Evolutionary conservation across 2,888 invertebrate species (phyloP).

Genomic region (Carpatolechia fugitivella): DNA sequence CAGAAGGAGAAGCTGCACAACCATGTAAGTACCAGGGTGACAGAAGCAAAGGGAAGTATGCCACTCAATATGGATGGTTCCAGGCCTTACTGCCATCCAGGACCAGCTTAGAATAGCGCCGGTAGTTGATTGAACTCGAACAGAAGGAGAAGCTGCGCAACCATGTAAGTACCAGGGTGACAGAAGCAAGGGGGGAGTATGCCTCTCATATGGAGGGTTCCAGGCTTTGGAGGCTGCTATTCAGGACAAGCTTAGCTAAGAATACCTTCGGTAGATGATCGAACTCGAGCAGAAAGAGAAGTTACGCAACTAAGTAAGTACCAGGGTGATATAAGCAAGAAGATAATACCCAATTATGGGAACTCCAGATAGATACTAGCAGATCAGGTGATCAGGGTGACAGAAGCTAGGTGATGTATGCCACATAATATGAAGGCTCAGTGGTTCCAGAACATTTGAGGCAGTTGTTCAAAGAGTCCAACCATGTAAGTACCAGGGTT

Average conservation of each 20-base stretch:
- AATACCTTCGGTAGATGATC: slow-evolving; percentile 85
- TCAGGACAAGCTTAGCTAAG: slow-evolving; percentile 77
- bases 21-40: slow-evolving; percentile 81
- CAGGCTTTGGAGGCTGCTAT: slow-evolving; percentile 84
- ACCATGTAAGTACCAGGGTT: neutral
- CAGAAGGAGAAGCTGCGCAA: slow-evolving; percentile 5
- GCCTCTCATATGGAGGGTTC: slow-evolving; percentile 69
- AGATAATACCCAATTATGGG: neutral
- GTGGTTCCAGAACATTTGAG: no score
- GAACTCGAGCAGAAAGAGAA: slow-evolving; percentile 89
- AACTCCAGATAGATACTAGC: no score
- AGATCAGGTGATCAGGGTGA: slow-evolving; percentile 77
- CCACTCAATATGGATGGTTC: slow-evolving; percentile 66
- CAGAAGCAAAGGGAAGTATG: neutral
- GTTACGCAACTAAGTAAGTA: slow-evolving; percentile 86
- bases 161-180: neutral
- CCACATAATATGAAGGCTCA: no score
- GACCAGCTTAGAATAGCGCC: no score
- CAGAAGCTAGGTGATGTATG: no score
- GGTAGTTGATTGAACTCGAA: neutral
- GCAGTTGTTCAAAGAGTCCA: slow-evolving; percentile 4
- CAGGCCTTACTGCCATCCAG: slow-evolving; percentile 25
- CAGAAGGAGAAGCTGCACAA: slow-evolving; percentile 88
- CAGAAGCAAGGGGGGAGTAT: neutral
- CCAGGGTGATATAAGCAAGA: neutral